These are phyloP conservation scores for Dione vanillae DNA, from an alignment of 2,888 invertebrate genomes.

Conservation along the genomic window DNA sequence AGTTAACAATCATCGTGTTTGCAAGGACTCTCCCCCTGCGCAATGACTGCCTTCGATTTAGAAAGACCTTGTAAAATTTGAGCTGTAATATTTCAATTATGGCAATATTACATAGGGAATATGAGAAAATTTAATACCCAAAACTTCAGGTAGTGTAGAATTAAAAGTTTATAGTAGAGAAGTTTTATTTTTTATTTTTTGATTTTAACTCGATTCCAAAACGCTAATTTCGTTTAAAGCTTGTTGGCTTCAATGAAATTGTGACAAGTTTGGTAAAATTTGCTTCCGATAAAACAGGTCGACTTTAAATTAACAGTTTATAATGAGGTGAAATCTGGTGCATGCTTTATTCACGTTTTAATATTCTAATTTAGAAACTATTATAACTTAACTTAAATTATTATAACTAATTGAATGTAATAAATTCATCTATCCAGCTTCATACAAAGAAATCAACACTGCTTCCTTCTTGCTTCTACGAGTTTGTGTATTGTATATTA, in stretches of 20 bases:
- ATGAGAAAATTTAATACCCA: constrained; percentile 23
- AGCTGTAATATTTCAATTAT: neutral
- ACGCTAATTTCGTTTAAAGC: constrained; percentile 73
- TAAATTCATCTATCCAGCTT: no score
- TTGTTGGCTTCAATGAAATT: constrained; percentile 75
- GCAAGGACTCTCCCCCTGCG: neutral
- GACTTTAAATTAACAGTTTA: constrained; percentile 21
- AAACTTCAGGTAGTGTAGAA: constrained; percentile 64
- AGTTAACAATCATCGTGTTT: no score
- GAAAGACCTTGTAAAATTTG: neutral
- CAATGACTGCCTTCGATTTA: neutral
- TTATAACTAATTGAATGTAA: no score
- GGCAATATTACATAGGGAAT: constrained; percentile 11
- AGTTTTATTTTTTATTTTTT: constrained; percentile 70
- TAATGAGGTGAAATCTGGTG: neutral
- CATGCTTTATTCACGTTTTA: neutral
- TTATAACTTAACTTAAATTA: neutral
- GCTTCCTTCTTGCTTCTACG: no score
- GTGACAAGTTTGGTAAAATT: constrained; percentile 70
- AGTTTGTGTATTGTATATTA: no score
- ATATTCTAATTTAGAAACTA: neutral
- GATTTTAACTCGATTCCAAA: constrained; percentile 79
- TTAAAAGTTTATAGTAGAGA: constrained; percentile 77
- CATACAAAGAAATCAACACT: no score
- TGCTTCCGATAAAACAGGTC: constrained; percentile 39